These are phyloP conservation scores for Damaliscus lunatus DNA, from an alignment of 2,113 vertebrate genomes.

Conservation along the genomic window DNA sequence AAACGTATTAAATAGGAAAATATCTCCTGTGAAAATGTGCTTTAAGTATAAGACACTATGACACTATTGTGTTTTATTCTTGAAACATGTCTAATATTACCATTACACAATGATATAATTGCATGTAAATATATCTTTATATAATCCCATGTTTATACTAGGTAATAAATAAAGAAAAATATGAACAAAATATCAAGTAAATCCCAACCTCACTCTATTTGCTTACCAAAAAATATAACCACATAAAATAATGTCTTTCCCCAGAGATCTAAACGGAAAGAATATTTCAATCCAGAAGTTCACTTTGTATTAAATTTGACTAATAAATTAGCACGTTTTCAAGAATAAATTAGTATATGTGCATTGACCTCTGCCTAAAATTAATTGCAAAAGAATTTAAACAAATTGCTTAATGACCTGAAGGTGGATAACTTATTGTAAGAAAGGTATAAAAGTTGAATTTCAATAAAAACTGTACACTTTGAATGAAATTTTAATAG, in stretches of 20 bases:
- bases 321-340: background rate
- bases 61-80: background rate
- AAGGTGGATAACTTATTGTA: background rate
- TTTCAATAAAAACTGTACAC: conserved; percentile 19
- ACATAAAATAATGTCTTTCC: background rate
- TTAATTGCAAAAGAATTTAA: conserved; percentile 52
- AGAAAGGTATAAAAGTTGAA: conserved; percentile 4
- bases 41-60: background rate
- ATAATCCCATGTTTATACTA: conserved; percentile 44
- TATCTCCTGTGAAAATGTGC: background rate
- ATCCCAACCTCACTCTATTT: background rate
- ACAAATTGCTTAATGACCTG: background rate
- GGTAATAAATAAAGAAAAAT: conserved; percentile 42
- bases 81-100: background rate
- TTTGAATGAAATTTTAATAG: conserved; percentile 16
- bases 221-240: background rate
- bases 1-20: background rate
- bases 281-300: background rate
- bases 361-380: background rate
- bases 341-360: background rate
- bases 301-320: background rate
- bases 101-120: conserved; percentile 15
- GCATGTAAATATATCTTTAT: conserved; percentile 23
- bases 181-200: background rate
- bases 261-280: background rate